Evolutionary conservation across 2,113 vertebrate species (phyloP).

Genomic region (Eurystomus gularis): DNA sequence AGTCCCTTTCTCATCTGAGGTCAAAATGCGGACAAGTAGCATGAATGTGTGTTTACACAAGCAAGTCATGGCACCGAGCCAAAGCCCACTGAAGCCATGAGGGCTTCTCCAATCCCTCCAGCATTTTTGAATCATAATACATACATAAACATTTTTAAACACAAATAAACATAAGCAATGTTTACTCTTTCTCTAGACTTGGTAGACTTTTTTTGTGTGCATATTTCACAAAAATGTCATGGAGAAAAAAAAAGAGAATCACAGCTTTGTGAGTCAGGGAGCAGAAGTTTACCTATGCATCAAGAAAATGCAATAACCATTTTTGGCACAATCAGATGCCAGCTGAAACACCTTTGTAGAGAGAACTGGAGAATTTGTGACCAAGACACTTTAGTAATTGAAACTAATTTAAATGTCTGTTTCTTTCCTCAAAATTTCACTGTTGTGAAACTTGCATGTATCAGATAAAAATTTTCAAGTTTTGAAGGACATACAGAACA

Average conservation of each 20-base stretch:
- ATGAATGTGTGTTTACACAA: not conserved
- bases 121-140: not conserved
- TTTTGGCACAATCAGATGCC: not conserved
- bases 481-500: not conserved
- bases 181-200: not conserved
- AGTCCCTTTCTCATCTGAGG: not conserved
- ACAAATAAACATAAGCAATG: not conserved
- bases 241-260: not conserved
- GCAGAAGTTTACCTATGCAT: not conserved
- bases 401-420: not conserved
- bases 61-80: not conserved
- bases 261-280: not conserved
- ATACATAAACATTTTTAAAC: not conserved
- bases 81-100: not conserved
- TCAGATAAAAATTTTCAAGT: not conserved
- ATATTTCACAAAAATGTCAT: not conserved
- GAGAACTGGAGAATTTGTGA: not conserved
- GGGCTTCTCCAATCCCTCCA: not conserved
- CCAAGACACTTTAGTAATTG: not conserved
- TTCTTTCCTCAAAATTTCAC: not conserved
- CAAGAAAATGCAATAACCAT: not conserved
- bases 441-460: not conserved
- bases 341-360: not conserved
- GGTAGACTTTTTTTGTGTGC: fast-evolving
- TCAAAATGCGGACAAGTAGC: not conserved